phyloP scores from a whole-genome alignment of 2,888 invertebrate genomes.

The Diaprepes abbreviatus region DNA sequence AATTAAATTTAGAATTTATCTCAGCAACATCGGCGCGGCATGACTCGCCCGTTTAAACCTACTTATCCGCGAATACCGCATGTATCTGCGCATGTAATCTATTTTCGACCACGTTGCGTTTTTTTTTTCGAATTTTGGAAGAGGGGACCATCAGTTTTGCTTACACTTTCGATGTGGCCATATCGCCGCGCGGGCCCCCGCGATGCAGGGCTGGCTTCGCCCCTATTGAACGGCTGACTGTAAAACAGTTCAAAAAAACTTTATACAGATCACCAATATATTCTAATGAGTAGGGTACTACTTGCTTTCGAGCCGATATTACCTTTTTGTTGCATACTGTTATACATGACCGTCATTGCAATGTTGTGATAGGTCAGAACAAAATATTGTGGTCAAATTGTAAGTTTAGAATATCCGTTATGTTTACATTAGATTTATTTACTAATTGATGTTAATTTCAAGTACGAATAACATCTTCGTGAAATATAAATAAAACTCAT shows the following conservation, averaged over 20 bases:
- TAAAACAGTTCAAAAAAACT: background rate
- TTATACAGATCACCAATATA: background rate
- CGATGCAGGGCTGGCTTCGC: slow-evolving; percentile 43
- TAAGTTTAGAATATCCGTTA: background rate
- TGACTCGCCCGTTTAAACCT: background rate
- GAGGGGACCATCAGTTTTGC: slow-evolving; percentile 31
- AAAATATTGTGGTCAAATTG: slow-evolving; percentile 7
- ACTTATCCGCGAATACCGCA: slow-evolving; percentile 21
- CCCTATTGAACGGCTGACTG: slow-evolving; percentile 25
- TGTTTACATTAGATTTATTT: background rate
- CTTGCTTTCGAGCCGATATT: background rate
- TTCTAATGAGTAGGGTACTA: background rate
- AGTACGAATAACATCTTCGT: too few relatives aligned
- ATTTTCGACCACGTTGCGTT: slow-evolving; percentile 13
- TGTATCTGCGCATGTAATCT: slow-evolving; percentile 6
- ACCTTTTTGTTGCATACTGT: background rate
- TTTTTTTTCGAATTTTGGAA: slow-evolving; percentile 12
- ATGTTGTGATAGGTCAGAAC: slow-evolving; percentile 27
- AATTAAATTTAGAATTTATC: slow-evolving; percentile 24
- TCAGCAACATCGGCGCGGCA: background rate
- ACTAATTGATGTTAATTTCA: too few relatives aligned
- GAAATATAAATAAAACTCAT: too few relatives aligned
- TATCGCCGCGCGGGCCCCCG: slow-evolving; percentile 41
- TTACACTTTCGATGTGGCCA: slow-evolving; percentile 39
- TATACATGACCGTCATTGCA: background rate